phyloP scores from a whole-genome alignment of 2,113 vertebrate genomes.

The Oreochromis spilurus region DNA sequence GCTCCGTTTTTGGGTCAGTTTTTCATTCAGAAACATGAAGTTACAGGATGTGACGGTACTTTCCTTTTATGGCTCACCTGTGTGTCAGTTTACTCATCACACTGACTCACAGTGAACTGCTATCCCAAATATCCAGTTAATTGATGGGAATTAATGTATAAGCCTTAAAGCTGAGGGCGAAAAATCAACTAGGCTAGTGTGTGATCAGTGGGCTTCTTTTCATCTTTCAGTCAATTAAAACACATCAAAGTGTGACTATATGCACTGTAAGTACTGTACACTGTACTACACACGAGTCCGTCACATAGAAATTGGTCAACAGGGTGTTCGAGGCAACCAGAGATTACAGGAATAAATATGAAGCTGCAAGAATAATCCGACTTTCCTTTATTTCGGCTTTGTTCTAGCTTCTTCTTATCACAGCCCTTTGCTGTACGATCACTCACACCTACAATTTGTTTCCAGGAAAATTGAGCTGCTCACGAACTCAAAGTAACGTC shows the following conservation, averaged over 20 bases:
- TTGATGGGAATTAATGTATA: background rate
- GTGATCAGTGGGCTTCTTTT: background rate
- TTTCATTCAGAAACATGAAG: background rate
- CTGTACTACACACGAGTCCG: background rate
- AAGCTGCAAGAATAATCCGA: background rate
- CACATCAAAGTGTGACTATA: background rate
- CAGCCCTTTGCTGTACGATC: background rate
- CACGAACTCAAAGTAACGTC: background rate
- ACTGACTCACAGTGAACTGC: background rate
- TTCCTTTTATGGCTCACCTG: background rate
- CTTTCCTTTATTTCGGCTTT: background rate
- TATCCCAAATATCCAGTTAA: background rate
- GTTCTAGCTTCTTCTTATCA: background rate
- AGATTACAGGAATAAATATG: background rate
- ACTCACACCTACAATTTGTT: background rate
- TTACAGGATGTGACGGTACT: background rate
- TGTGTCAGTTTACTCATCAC: background rate
- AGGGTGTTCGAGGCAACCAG: background rate
- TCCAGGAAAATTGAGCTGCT: background rate
- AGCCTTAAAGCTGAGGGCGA: background rate
- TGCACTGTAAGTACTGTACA: background rate
- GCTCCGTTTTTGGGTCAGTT: constrained; percentile 1
- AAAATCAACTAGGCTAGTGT: background rate
- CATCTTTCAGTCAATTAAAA: background rate
- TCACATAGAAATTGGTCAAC: background rate